Evolutionary conservation across 2,113 vertebrate genomes (phyloP).

Genomic region (Sinosuthora webbiana): DNA sequence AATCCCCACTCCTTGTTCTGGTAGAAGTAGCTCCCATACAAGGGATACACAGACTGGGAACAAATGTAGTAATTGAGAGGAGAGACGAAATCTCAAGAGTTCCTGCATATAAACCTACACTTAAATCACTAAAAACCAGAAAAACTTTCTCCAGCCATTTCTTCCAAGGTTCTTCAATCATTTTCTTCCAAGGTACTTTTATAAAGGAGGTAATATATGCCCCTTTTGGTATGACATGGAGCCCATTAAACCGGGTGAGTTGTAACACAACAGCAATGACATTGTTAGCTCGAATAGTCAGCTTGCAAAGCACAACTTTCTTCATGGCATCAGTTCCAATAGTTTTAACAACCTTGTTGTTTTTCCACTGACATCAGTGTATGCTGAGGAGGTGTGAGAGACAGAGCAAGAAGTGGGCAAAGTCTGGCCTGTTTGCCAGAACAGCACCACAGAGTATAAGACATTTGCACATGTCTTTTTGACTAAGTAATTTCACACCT

Average conservation of each 20-base stretch:
- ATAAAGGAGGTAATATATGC: not conserved
- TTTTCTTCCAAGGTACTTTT: not conserved
- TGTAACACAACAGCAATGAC: not conserved
- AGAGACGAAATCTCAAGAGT: not conserved
- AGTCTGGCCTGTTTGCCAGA: not conserved
- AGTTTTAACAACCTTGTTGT: not conserved
- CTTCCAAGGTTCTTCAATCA: not conserved
- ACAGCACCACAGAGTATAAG: not conserved
- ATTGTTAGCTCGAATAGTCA: not conserved
- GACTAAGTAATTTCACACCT: constrained; percentile 25
- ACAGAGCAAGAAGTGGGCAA: not conserved
- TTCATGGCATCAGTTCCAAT: not conserved
- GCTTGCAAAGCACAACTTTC: not conserved
- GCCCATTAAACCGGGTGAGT: not conserved
- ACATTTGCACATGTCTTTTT: not conserved
- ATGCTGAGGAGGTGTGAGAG: not conserved
- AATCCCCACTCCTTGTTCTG: not conserved
- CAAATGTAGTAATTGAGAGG: not conserved
- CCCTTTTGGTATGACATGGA: not conserved
- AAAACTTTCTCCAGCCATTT: not conserved
- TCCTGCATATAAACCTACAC: not conserved
- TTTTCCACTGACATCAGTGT: not conserved
- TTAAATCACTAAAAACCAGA: not conserved
- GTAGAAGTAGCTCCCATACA: not conserved
- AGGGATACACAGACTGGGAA: not conserved